Evolutionary conservation across 2,888 invertebrate genomes (phyloP), one percentile per base, ranked within the genome.

Genomic region (Empis livida): DNA sequence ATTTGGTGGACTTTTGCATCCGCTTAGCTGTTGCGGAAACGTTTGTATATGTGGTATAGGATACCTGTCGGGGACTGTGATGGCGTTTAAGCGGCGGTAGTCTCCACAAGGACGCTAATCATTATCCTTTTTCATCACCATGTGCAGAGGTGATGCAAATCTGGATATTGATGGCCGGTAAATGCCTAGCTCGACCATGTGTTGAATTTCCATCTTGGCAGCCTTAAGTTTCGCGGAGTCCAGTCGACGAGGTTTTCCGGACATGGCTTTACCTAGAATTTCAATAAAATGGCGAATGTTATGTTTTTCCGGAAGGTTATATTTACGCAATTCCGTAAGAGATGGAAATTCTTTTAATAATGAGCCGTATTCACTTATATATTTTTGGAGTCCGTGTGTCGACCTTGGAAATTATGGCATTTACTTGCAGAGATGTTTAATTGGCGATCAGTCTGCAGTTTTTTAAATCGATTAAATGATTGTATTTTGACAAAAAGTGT

Each of bases 1-100:
- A 40, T 9, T 13, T 40, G 9, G 6, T 20, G 16, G 5, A 20
- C 5, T 39, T 2, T 39, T 53, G 10, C 51, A 53, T 2, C 55
- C 56, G 14, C 32, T 32, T 15, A 43, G 13, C 10, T 13, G 10
- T 13, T 13, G 10, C 13, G 32, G 9, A 13, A 32, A 32, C 3
- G 3, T 13, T 13, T 32, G 32, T 13, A 32, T 32, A 8, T 32
- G 32, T 13, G 32, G 32, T 32, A 32, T 13, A 13, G 32, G 32
- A 13, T 8, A 32, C 13, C 32, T 3, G 13, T 32, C 32, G 13
- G 32, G 32, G 13, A 32, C 13, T 32, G 32, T 32, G 13, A 32
- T 32, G 13, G 13, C 8, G n/a, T 35, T 35, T 35, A 35, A 35
- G n/a, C n/a, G 13, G 5, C 35, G 13, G 35, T 35, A 35, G n/a